These are phyloP conservation scores for Ooceraea biroi DNA, from an alignment of 1,140 invertebrate species.

Conservation along the genomic window DNA sequence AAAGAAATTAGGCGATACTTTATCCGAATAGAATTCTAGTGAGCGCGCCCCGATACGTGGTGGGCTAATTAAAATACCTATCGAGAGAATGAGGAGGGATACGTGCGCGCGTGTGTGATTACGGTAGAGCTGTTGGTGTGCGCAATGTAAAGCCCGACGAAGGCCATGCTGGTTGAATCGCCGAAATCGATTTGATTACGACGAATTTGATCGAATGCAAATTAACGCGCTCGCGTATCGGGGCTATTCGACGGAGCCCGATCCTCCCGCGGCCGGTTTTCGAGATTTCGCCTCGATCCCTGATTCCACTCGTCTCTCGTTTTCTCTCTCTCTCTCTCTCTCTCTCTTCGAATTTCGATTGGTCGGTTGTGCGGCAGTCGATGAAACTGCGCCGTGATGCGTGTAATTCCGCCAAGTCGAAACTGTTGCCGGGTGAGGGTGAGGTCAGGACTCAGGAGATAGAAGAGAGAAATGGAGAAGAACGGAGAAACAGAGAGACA, in stretches of 20 bases:
- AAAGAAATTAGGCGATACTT: background rate
- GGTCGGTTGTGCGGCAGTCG: constrained; percentile 38
- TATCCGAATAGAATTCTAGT: background rate
- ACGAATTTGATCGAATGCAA: constrained; percentile 75
- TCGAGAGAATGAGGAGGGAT: background rate
- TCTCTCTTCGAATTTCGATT: constrained; percentile 37
- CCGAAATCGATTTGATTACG: constrained; percentile 71
- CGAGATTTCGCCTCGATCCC: constrained; percentile 61
- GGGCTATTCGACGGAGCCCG: constrained; percentile 60
- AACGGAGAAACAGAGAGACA: background rate
- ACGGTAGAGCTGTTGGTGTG: constrained; percentile 15
- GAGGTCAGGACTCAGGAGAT: constrained; percentile 38
- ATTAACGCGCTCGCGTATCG: constrained; percentile 63
- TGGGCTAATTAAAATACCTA: constrained; percentile 57
- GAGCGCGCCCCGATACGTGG: constrained; percentile 9
- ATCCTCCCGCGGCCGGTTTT: constrained; percentile 59
- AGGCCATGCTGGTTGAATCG: constrained; percentile 32
- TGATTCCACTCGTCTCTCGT: constrained; percentile 14
- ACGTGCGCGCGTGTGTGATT: constrained; percentile 14
- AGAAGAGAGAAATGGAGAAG: background rate
- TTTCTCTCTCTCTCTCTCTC: background rate
- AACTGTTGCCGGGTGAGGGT: constrained; percentile 63
- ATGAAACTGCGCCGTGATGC: constrained; percentile 59
- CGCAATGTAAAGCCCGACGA: constrained; percentile 6
- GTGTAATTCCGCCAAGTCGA: constrained; percentile 71